A percentile compares a stretch with the other conserved stretches of the same genome.
These are phyloP conservation scores for Sinocyclocheilus rhinocerous DNA, from an alignment of 2,113 vertebrate species.

Conservation along the genomic window DNA sequence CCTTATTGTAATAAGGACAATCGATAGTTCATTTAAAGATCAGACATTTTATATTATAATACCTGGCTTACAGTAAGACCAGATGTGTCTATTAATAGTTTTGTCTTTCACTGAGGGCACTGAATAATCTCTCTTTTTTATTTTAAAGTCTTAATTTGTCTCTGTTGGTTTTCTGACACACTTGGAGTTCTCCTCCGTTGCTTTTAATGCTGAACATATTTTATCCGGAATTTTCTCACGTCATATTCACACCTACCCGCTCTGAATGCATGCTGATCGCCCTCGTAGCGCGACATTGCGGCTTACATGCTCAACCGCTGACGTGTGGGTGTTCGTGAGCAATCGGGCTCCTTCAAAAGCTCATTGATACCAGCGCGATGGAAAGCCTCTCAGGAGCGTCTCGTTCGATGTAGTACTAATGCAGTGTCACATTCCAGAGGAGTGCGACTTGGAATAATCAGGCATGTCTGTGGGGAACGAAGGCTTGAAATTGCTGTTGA, in stretches of 20 bases:
- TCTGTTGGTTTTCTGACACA: neutral
- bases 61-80: neutral
- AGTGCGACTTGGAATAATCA: conserved; percentile 47
- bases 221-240: neutral
- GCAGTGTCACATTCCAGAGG: conserved; percentile 27
- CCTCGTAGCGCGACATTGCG: conserved; percentile 30
- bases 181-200: neutral
- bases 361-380: conserved; percentile 21
- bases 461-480: conserved; percentile 22
- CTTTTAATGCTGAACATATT: neutral
- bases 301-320: neutral
- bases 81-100: neutral
- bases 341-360: conserved; percentile 31
- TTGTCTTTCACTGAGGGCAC: neutral
- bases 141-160: neutral
- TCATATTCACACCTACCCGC: neutral
- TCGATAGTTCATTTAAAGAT: neutral
- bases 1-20: neutral
- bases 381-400: conserved; percentile 30
- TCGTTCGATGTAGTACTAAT: conserved; percentile 44
- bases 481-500: conserved; percentile 24
- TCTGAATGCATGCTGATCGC: neutral
- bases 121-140: neutral
- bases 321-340: conserved; percentile 25
- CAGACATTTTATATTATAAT: neutral